Evolutionary conservation across 2,888 invertebrate genomes (phyloP).

Genomic region (Unio delphinus): DNA sequence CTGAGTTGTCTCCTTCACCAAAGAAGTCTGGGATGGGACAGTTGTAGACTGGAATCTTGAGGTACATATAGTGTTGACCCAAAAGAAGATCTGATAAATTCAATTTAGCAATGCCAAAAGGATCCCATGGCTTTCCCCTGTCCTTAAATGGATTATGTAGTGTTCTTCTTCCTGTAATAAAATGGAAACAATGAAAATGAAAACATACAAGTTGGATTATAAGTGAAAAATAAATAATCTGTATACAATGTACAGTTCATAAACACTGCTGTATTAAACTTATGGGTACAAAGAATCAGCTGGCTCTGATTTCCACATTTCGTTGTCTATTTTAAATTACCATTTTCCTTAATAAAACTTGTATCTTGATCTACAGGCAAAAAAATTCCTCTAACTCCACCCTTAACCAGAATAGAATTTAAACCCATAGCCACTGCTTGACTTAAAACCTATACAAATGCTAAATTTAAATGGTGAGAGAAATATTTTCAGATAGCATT

Average conservation of each 20-base stretch:
- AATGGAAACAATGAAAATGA: background rate
- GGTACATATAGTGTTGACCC: conserved; percentile 62
- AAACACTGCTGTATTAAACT: conserved; percentile 3
- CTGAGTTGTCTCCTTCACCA: conserved; percentile 27
- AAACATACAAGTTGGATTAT: background rate
- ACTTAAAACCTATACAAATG: no score
- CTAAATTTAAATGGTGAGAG: no score
- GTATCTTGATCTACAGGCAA: no score
- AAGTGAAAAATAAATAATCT: background rate
- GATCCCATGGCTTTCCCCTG: conserved; percentile 68
- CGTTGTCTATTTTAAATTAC: no score
- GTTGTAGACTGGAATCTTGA: conserved; percentile 64
- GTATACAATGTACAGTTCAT: background rate
- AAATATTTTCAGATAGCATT: no score
- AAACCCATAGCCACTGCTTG: no score
- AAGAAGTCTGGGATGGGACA: conserved; percentile 66
- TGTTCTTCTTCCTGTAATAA: conserved; percentile 60
- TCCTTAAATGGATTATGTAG: conserved; percentile 66
- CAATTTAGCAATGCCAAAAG: conserved; percentile 66
- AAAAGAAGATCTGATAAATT: conserved; percentile 67
- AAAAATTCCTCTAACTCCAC: no score
- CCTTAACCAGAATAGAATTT: no score
- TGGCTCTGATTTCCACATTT: no score
- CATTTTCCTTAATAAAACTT: no score
- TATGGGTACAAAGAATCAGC: background rate